Evolutionary conservation across 2,113 vertebrate species (phyloP).

Genomic region (Tautogolabrus adspersus): DNA sequence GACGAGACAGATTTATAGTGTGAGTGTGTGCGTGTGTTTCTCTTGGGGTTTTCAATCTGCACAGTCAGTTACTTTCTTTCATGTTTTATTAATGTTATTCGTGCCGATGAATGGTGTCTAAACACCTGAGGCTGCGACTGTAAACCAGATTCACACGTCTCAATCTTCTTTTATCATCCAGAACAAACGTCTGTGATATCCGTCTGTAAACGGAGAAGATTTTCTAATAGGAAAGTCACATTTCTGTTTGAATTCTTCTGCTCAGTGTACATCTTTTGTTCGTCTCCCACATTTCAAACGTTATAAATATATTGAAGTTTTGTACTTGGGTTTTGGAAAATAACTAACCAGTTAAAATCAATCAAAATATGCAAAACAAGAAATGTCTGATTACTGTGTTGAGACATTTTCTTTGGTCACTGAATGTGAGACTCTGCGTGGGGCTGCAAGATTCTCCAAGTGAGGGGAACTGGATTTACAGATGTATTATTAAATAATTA

Average conservation of each 20-base stretch:
- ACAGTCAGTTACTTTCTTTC: slow-evolving; percentile 22
- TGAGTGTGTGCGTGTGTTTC: background rate
- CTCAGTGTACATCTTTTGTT: background rate
- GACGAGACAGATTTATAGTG: background rate
- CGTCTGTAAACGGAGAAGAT: too few relatives aligned
- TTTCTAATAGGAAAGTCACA: too few relatives aligned
- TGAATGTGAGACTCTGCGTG: too few relatives aligned
- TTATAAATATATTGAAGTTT: background rate
- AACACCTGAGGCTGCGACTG: slow-evolving; percentile 16
- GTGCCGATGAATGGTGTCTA: background rate
- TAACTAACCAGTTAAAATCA: background rate
- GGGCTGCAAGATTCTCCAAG: too few relatives aligned
- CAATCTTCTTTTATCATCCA: too few relatives aligned
- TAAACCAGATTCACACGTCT: background rate
- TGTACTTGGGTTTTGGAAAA: background rate
- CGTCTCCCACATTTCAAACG: background rate
- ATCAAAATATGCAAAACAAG: background rate
- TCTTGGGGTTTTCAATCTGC: slow-evolving; percentile 18
- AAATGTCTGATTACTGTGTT: background rate
- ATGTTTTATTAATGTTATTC: slow-evolving; percentile 20
- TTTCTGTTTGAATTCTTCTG: background rate
- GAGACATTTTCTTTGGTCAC: background rate
- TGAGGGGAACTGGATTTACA: too few relatives aligned
- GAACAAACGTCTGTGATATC: background rate
- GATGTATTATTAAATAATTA: too few relatives aligned